Conservation (phyloP, 2,888 invertebrate genomes). For the Caenorhabditis sp. region DNA sequence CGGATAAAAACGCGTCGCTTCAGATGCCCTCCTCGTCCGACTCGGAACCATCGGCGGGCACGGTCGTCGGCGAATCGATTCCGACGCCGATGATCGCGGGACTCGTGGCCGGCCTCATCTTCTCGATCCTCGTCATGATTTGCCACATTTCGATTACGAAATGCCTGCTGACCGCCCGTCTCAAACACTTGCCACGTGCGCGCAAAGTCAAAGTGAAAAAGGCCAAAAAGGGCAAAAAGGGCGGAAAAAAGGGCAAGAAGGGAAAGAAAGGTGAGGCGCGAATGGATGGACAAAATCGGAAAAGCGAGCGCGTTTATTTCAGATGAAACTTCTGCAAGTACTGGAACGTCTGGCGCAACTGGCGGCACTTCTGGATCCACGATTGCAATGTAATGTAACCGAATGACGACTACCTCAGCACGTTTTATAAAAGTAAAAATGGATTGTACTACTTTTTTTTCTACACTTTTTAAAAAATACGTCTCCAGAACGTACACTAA, state of each 20-base stretch:
- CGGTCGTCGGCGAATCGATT: slow-evolving; percentile 41
- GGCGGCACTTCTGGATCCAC: too few species aligned
- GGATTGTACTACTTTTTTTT: too few species aligned
- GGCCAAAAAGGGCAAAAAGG: slow-evolving; percentile 41
- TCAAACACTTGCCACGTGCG: slow-evolving; percentile 54
- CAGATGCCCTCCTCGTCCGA: slow-evolving; percentile 24
- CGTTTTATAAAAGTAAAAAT: too few species aligned
- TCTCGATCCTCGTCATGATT: slow-evolving; percentile 34
- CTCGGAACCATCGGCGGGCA: neutral
- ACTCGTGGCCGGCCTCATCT: slow-evolving; percentile 21
- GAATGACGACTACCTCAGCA: too few species aligned
- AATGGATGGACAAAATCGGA: too few species aligned
- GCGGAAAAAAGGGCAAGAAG: slow-evolving; percentile 51
- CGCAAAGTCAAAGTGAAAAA: slow-evolving; percentile 60
- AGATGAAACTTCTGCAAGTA: too few species aligned
- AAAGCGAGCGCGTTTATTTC: neutral
- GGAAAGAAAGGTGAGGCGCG: slow-evolving; percentile 32
- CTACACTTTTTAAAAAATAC: too few species aligned
- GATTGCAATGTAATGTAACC: too few species aligned
- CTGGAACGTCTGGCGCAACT: too few species aligned
- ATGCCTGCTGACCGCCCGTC: slow-evolving; percentile 25
- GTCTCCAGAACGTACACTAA: too few species aligned
- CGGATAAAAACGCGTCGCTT: neutral
- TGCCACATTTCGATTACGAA: slow-evolving; percentile 32
- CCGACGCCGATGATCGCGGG: slow-evolving; percentile 5